phyloP scores from a whole-genome alignment of 2,113 vertebrate species.

The Erythrolamprus reginae region DNA sequence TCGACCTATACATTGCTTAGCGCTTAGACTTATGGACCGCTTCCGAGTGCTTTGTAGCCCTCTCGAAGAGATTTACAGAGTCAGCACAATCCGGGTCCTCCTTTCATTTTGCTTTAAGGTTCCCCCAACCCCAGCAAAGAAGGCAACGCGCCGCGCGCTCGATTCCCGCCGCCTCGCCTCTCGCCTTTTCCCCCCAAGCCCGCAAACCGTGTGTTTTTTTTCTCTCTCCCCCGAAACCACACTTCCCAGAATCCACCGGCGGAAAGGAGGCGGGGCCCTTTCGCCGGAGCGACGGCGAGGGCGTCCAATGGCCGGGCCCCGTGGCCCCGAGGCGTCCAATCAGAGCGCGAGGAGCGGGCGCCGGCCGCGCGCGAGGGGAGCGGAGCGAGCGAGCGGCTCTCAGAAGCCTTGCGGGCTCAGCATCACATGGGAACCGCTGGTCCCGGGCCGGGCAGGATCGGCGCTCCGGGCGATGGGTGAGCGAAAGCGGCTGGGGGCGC shows the following conservation, averaged over 20 bases:
- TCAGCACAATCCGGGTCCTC: not conserved
- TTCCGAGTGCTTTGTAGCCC: too few species aligned
- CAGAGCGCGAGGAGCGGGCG: not conserved
- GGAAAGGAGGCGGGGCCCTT: not conserved
- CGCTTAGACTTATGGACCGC: too few species aligned
- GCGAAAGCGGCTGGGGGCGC: not conserved
- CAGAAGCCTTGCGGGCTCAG: slow-evolving; percentile 15
- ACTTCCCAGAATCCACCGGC: slow-evolving; percentile 36
- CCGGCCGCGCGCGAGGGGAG: slow-evolving; percentile 8
- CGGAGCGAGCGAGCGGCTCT: not conserved
- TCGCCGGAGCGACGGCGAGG: rapidly evolving
- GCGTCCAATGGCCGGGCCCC: not conserved
- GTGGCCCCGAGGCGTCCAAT: not conserved
- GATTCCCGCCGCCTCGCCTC: too few species aligned
- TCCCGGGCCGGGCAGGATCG: not conserved
- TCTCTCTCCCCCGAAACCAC: slow-evolving; percentile 44
- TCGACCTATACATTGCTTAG: too few species aligned
- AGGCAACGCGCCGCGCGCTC: not conserved
- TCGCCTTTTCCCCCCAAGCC: not conserved
- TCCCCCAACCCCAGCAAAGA: too few species aligned
- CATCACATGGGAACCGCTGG: not conserved
- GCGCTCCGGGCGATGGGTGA: slow-evolving; percentile 46
- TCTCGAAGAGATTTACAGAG: too few species aligned
- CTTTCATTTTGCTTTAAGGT: not conserved
- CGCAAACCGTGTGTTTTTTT: too few species aligned